These are phyloP conservation scores for Ooceraea biroi DNA, from an alignment of 1,140 invertebrate genomes.

Conservation along the genomic window DNA sequence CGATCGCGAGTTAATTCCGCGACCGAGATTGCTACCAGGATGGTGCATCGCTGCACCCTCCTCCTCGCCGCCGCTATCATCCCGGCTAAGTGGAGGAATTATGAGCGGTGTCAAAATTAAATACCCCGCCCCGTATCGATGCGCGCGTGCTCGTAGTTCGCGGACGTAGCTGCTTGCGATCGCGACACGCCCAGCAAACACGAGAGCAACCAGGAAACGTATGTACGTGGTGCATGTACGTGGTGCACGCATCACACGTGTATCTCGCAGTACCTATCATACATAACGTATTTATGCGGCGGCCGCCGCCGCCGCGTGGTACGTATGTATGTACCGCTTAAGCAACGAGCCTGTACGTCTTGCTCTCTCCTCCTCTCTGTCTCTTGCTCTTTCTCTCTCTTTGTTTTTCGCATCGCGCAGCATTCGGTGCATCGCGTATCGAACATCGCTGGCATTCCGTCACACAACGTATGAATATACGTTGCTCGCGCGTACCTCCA, in stretches of 20 bases:
- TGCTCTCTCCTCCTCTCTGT: too few relatives aligned
- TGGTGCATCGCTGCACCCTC: neutral
- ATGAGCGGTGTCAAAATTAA: slow-evolving; percentile 54
- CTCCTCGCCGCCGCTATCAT: neutral
- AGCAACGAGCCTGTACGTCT: slow-evolving; percentile 18
- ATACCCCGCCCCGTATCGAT: slow-evolving; percentile 20
- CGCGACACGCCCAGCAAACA: slow-evolving; percentile 72
- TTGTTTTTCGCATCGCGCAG: slow-evolving; percentile 44
- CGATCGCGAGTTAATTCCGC: slow-evolving; percentile 37
- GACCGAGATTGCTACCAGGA: slow-evolving; percentile 21
- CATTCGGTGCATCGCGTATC: slow-evolving; percentile 48
- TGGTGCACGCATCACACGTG: slow-evolving; percentile 6
- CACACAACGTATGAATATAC: slow-evolving; percentile 22
- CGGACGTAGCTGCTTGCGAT: slow-evolving; percentile 55
- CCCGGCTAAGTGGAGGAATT: slow-evolving; percentile 32
- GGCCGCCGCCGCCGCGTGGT: neutral
- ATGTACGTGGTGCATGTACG: slow-evolving; percentile 27
- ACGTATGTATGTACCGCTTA: slow-evolving; percentile 16
- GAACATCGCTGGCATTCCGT: slow-evolving; percentile 69
- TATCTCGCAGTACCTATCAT: slow-evolving; percentile 30
- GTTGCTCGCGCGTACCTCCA: neutral
- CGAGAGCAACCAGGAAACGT: slow-evolving; percentile 74
- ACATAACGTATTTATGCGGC: slow-evolving; percentile 55
- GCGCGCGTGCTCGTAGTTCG: neutral
- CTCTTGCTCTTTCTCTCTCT: too few relatives aligned